Evolutionary conservation across 2,797 vertebrate species (phyloP).

Genomic region (Pipistrellus pygmaeus): DNA sequence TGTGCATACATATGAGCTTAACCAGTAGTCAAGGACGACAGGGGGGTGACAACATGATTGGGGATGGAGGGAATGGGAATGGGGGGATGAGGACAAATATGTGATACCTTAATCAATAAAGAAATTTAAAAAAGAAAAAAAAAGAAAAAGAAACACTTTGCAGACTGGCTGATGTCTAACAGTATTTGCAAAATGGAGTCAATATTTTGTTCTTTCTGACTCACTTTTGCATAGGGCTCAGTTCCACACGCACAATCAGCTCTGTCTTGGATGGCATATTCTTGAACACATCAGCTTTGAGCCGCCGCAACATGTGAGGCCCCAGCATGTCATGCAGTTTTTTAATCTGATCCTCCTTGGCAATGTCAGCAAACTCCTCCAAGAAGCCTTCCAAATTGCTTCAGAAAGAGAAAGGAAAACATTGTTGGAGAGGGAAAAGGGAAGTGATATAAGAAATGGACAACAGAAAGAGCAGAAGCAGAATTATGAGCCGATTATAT

Average conservation of each 20-base stretch:
- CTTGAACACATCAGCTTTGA: slow-evolving; percentile 99
- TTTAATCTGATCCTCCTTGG: slow-evolving; percentile 99
- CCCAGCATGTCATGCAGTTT: slow-evolving; percentile 99
- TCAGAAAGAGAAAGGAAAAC: slow-evolving; percentile 67
- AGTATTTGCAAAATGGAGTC: not conserved
- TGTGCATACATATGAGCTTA: too few species aligned
- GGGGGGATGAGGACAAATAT: too few species aligned
- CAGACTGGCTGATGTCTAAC: not conserved
- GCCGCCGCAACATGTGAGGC: slow-evolving; percentile 97
- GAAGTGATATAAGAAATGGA: not conserved
- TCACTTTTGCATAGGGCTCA: slow-evolving; percentile 99
- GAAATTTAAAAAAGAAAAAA: too few species aligned
- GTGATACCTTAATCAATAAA: too few species aligned
- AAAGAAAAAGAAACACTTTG: not conserved
- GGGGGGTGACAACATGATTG: too few species aligned
- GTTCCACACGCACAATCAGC: slow-evolving; percentile 97
- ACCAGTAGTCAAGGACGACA: too few species aligned
- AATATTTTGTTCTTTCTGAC: slow-evolving; percentile 69
- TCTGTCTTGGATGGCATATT: slow-evolving; percentile 99
- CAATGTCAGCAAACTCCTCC: slow-evolving; percentile 99
- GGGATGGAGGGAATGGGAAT: too few species aligned
- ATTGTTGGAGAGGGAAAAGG: not conserved
- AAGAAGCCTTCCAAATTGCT: slow-evolving; percentile 98
- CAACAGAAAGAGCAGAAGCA: not conserved
- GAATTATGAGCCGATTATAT: not conserved